Conservation (phyloP, 2,888 invertebrate species). For the Panopea generosa region DNA sequence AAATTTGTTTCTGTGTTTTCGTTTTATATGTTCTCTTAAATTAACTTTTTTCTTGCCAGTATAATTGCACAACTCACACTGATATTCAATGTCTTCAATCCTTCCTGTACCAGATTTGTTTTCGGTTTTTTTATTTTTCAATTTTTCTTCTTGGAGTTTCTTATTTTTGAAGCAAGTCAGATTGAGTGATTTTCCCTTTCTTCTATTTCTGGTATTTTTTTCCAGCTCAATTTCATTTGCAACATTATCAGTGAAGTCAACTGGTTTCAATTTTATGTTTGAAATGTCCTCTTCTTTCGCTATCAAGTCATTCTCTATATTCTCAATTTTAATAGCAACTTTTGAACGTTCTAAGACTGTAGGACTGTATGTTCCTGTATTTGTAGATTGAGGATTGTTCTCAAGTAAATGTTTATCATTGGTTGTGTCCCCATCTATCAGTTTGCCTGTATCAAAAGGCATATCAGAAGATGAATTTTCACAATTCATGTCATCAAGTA, state of each 20-base stretch:
- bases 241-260: no score
- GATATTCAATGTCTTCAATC: slow-evolving; percentile 38
- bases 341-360: neutral
- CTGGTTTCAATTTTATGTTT: slow-evolving; percentile 16
- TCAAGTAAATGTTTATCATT: slow-evolving; percentile 25
- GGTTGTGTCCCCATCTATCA: slow-evolving; percentile 24
- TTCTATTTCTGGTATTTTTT: no score
- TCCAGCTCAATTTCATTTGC: no score
- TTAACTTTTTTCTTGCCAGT: slow-evolving; percentile 59
- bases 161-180: no score
- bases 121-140: slow-evolving; percentile 13
- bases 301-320: neutral
- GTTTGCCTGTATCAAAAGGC: neutral
- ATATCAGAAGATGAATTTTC: neutral
- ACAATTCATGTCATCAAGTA: no score
- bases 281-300: neutral
- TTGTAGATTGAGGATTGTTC: neutral
- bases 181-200: no score
- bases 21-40: slow-evolving; percentile 68
- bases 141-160: neutral
- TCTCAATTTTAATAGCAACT: slow-evolving; percentile 33
- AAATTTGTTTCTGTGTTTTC: slow-evolving; percentile 70
- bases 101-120: neutral
- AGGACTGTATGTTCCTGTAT: neutral
- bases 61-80: slow-evolving; percentile 69